Percentiles rank a stretch among this genome's conserved stretches.
These are phyloP conservation scores for Heloderma charlesbogerti DNA, from an alignment of 2,113 vertebrate genomes.

Conservation along the genomic window DNA sequence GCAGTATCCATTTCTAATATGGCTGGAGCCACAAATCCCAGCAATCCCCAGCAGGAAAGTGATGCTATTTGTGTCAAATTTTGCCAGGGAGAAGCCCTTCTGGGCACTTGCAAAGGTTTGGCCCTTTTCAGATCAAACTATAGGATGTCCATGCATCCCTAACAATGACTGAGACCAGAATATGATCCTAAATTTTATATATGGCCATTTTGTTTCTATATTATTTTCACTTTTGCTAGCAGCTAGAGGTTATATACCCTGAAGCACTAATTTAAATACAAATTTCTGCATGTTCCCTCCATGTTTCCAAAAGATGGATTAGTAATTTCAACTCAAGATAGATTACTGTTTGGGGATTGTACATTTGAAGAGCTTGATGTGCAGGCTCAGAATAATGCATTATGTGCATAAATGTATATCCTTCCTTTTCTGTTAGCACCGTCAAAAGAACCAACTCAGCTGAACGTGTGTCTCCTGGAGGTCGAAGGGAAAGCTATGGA, in stretches of 20 bases:
- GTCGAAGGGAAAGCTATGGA: slow-evolving; percentile 87
- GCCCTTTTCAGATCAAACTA: background rate
- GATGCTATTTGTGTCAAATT: background rate
- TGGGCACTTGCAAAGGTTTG: background rate
- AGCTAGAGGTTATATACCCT: background rate
- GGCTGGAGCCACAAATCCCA: background rate
- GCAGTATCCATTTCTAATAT: background rate
- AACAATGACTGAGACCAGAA: background rate
- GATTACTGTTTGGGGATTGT: background rate
- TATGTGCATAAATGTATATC: rapidly evolving
- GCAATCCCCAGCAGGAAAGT: background rate
- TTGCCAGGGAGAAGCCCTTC: background rate
- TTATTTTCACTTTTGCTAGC: background rate
- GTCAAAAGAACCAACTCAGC: slow-evolving; percentile 95
- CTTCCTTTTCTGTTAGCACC: slow-evolving; percentile 75
- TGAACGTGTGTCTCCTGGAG: slow-evolving; percentile 88
- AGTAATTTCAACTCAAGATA: slow-evolving; percentile 9
- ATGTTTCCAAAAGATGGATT: background rate
- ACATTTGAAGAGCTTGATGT: background rate
- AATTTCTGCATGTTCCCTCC: background rate
- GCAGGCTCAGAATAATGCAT: background rate
- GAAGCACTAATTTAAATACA: background rate
- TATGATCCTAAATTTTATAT: background rate
- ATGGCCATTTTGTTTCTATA: background rate
- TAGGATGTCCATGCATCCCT: background rate